These are phyloP conservation scores for Caerostris darwini DNA, from an alignment of 1,140 invertebrate genomes.

Conservation along the genomic window DNA sequence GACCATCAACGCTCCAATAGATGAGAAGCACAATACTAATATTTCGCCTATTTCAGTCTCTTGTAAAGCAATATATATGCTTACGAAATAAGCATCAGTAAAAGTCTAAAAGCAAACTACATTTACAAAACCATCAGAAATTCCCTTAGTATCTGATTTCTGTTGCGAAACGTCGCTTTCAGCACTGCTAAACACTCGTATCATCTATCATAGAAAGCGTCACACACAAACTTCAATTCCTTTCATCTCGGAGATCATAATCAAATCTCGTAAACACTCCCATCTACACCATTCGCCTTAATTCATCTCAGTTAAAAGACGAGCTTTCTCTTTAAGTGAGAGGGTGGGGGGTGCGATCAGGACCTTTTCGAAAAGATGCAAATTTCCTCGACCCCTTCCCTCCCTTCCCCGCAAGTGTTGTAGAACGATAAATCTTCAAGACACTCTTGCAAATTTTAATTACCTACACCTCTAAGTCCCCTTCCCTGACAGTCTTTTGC, in stretches of 20 bases:
- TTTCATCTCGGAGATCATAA: background rate
- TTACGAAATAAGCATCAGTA: too few relatives aligned
- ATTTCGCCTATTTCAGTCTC: too few relatives aligned
- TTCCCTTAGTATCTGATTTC: too few relatives aligned
- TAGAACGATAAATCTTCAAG: slow-evolving; percentile 51
- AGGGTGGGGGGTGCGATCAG: background rate
- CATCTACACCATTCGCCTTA: background rate
- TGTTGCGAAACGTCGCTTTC: too few relatives aligned
- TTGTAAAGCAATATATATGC: too few relatives aligned
- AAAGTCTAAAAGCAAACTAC: too few relatives aligned
- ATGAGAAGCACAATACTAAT: too few relatives aligned
- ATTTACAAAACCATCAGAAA: too few relatives aligned
- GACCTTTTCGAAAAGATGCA: slow-evolving; percentile 38
- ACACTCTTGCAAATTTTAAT: slow-evolving; percentile 67
- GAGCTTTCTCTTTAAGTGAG: background rate
- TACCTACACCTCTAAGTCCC: slow-evolving; percentile 13
- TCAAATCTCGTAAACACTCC: slow-evolving; percentile 43
- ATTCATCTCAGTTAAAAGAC: slow-evolving; percentile 46
- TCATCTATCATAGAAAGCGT: too few relatives aligned
- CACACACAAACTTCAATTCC: too few relatives aligned
- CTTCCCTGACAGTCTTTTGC: slow-evolving; percentile 8
- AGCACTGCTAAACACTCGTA: too few relatives aligned
- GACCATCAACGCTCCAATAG: too few relatives aligned
- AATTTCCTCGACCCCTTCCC: background rate
- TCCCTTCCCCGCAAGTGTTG: background rate